Base-by-base conservation (phyloP, 2,113 vertebrate species). In the Emydura subglobosa region DNA sequence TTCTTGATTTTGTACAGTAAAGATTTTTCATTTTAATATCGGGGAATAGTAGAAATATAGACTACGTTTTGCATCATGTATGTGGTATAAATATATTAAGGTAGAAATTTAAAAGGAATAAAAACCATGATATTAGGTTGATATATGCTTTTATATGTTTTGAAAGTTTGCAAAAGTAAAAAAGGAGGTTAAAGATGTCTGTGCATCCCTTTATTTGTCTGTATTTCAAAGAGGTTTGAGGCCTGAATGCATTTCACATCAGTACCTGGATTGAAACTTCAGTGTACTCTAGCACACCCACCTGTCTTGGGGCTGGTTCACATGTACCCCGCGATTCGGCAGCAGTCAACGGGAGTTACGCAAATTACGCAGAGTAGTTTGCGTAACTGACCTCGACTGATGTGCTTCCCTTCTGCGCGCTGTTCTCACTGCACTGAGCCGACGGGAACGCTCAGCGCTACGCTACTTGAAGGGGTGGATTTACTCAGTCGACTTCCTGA, bases 281-380 rank as follows among this genome's bases (percentile, higher is more conserved):
- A 0, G 0, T 61, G 53, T 74, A 13, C 85, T 95, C 7, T 13
- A 93, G 74, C 44, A 5, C 6, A 9, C 3, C 59, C 59, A 14
- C 4, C 59, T 61, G 29, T 61, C 39, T 39, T 39, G 39, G 39
- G 39, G 39, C 39, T 39, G 39, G 39, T 39, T 39, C 39, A 39
- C 39, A 39, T 39, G 39, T 39, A 39, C 3, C 39, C 39, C 3
- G 39, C 39, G 39, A 39, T 39, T 39, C 3, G 39, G 39, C 39
- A 39, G 39, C 39, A 39, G 39, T 39, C 39, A 39, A 39, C 39
- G 39, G 39, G 39, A 39, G 39, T 39, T 39, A 39, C 39, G 39
- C 39, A 39, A 39, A 39, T 39, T 39, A 39, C 39, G 39, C 39
- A 39, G 39, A 39, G 3, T 39, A 39, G 39, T 39, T 39, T 39